Evolutionary conservation across 2,888 invertebrate genomes (phyloP).

Genomic region (Caenorhabditis panamensis): DNA sequence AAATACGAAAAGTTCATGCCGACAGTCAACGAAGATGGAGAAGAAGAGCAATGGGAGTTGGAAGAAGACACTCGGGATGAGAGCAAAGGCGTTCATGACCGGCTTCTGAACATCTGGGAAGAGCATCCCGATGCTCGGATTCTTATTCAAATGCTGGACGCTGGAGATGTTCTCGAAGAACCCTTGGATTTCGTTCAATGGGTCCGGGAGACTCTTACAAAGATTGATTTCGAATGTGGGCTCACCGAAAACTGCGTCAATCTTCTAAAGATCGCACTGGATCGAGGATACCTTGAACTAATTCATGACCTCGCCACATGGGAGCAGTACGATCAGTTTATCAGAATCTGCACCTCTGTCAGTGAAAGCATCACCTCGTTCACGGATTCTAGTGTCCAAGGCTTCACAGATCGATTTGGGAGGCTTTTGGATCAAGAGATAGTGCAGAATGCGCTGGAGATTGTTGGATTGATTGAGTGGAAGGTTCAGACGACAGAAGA

Average conservation of each 20-base stretch:
- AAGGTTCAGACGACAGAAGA: conserved; percentile 15
- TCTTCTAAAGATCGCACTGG: conserved; percentile 56
- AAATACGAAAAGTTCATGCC: conserved; percentile 58
- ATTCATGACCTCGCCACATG: conserved; percentile 52
- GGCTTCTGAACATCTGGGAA: conserved; percentile 9
- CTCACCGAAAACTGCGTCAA: conserved; percentile 58
- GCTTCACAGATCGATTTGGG: conserved; percentile 41
- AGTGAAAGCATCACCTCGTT: conserved; percentile 60
- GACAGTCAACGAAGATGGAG: conserved; percentile 16
- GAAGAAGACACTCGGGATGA: conserved; percentile 15
- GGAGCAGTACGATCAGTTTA: conserved; percentile 57
- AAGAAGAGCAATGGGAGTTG: conserved; percentile 45
- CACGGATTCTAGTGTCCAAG: conserved; percentile 23
- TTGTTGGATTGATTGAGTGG: conserved; percentile 55
- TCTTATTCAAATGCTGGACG: conserved; percentile 32
- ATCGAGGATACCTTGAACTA: conserved; percentile 63
- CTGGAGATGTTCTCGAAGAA: conserved; percentile 32
- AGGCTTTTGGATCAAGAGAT: conserved; percentile 51
- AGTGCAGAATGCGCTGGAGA: conserved; percentile 21
- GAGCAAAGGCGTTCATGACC: conserved; percentile 6
- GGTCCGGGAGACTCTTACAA: conserved; percentile 48
- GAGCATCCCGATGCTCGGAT: conserved; percentile 36
- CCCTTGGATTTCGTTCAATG: conserved; percentile 55
- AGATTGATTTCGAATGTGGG: conserved; percentile 70
- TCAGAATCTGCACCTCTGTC: conserved; percentile 54